Evolutionary conservation across 2,113 vertebrate genomes (phyloP), one percentile per base, ranked within the genome.

Genomic region (Brachirus orientalis): DNA sequence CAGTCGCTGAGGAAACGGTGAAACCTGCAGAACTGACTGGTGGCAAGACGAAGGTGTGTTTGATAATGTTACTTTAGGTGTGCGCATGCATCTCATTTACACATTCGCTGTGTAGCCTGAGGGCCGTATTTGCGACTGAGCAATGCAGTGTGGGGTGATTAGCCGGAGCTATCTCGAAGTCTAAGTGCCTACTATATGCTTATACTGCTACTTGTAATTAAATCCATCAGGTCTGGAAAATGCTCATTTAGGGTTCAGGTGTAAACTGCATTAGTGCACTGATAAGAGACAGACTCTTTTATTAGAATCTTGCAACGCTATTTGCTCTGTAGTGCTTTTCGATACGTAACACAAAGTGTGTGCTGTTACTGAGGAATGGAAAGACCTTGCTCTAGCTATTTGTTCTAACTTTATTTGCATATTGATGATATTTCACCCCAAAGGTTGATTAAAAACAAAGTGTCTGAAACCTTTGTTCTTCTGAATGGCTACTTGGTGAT

Each of bases 1-100:
- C 59, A 59, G 64, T 63, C 73, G 10, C 75, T 48, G 20, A 81
- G 83, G 72, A 83, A 88, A 69, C 10, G 65, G 45, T 16, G 59
- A 50, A 82, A 70, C 53, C 50, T 17, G 58, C 38, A 38, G 13
- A 63, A 48, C 33, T 16, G 19, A 35, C 55, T 51, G 52, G 10
- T 70, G 76, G 35, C 74, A 77, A 75, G 65, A 79, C 38, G 50
- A 51, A 65, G 48, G 41, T 53, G 60, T n/a, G 2, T 82, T 87
- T 83, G 80, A 86, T 80, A 73, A 70, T 45, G 57, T 67, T 56
- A 54, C 64, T 67, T 16, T 53, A 36, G 47, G 59, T 58, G 45
- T 54, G 53, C 17, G 52, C n/a, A 18, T 45, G 56, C 61, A 73
- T 72, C 36, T 77, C 37, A 59, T 66, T 72, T 28, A n/a, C 46